Evolutionary conservation across 2,113 vertebrate species (phyloP), one percentile per base, ranked within the genome.

Genomic region (Hemicordylus capensis): DNA sequence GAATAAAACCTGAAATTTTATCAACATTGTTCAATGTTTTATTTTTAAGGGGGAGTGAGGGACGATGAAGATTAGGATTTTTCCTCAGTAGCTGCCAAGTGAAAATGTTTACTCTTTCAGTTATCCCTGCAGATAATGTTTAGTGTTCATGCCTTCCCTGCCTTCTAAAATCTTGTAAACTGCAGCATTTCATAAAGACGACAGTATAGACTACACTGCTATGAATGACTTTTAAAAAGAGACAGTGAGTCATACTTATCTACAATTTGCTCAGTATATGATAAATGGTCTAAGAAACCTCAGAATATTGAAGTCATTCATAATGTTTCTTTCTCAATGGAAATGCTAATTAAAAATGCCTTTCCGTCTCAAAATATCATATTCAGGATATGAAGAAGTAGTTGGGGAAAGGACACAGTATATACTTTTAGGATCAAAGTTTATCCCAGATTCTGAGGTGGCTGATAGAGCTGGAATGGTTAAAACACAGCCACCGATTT

Each of bases 1-100:
- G 26, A 54, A 81, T 88, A 59, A 67, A 26, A 73, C 26, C 44
- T 46, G 44, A 72, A 89, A 89, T 88, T 17, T 75, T 70, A 84
- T 78, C 1, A 34, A 6, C 20, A 15, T 3, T 74, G 61, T 74
- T 90, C 84, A 66, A 54, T 0, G 1, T 4, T 70, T 64, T 54
- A 58, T 69, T n/a, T n/a, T n/a, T n/a, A n/a, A 31, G 11, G 14
- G 81, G 58, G 59, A 79, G 34, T 63, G 17, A 84, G 39, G 4
- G 69, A 51, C 26, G 34, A 76, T 5, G 54, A 81, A 28, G 89
- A 85, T 20, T 0, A 3, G 46, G 10, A n/a, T 6, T 51, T 31
- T 61, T 37, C 69, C 88, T 83, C 67, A 84, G 51, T 56, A 76
- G 31, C 22, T 20, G 9, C 42, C 56, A 59, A 83, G 63, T 14